Evolutionary conservation across 1,140 invertebrate species (phyloP).

Genomic region (Popillia japonica): DNA sequence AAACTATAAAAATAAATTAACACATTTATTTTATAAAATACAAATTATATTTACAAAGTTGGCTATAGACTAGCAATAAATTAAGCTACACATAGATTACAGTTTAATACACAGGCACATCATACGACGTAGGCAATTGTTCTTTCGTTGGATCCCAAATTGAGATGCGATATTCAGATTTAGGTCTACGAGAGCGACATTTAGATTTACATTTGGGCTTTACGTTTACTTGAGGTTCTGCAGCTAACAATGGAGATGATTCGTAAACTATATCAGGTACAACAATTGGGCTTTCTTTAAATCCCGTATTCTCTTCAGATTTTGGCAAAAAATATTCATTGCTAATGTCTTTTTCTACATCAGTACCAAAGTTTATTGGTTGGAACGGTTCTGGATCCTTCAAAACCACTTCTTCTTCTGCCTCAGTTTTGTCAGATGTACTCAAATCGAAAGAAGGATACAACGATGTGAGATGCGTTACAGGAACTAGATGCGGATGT

Average conservation of each 20-base stretch:
- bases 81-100: neutral
- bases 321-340: neutral
- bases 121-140: neutral
- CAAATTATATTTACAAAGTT: no score
- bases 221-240: neutral
- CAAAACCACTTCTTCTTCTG: neutral
- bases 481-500: neutral
- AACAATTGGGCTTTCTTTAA: neutral
- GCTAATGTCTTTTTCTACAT: neutral
- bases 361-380: neutral
- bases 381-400: neutral
- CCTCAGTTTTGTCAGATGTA: neutral
- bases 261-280: neutral
- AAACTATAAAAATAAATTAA: no score
- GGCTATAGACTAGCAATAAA: no score
- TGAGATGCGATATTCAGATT: neutral
- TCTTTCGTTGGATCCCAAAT: neutral
- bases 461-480: neutral
- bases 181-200: neutral
- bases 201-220: neutral
- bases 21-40: no score
- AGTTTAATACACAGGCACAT: slow-evolving; percentile 6
- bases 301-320: neutral
- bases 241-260: neutral
- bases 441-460: neutral